A percentile compares a stretch with the other conserved stretches of the same genome.
Evolutionary conservation across 2,113 vertebrate genomes (phyloP).

Genomic region (Pycnonotus jocosus): DNA sequence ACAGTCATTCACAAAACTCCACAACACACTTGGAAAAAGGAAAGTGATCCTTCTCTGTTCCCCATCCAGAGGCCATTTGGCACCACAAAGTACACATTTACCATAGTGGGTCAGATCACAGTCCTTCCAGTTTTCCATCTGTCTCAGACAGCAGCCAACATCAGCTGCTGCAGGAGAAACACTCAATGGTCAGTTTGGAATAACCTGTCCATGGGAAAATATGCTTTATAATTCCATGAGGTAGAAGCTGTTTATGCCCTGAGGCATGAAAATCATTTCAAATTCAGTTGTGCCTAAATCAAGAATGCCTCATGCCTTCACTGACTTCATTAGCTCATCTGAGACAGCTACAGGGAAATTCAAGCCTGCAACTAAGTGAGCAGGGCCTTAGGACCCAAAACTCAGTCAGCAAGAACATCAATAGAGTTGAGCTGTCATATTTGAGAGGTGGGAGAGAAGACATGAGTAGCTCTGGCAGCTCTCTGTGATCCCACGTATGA

Average conservation of each 20-base stretch:
- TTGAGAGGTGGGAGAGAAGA: not conserved
- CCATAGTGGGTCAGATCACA: not conserved
- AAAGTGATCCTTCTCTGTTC: not conserved
- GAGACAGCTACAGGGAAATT: not conserved
- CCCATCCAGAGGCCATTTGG: not conserved
- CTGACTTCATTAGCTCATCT: conserved; percentile 4
- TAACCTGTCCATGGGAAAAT: not conserved
- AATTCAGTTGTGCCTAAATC: not conserved
- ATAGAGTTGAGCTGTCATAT: not conserved
- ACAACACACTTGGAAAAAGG: not conserved
- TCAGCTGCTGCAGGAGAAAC: not conserved
- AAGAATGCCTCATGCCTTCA: not conserved
- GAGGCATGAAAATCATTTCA: not conserved
- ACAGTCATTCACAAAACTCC: not conserved
- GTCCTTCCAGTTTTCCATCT: not conserved
- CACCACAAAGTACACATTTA: not conserved
- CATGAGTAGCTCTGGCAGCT: not conserved
- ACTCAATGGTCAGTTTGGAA: not conserved
- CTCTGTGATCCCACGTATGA: not conserved
- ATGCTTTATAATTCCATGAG: not conserved
- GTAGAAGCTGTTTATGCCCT: not conserved
- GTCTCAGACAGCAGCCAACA: not conserved
- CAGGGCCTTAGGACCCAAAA: conserved; percentile 22
- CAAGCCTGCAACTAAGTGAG: not conserved
- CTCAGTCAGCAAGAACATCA: not conserved